Base-by-base conservation (phyloP, 2,888 invertebrate genomes). In the Tenthredo livida region DNA sequence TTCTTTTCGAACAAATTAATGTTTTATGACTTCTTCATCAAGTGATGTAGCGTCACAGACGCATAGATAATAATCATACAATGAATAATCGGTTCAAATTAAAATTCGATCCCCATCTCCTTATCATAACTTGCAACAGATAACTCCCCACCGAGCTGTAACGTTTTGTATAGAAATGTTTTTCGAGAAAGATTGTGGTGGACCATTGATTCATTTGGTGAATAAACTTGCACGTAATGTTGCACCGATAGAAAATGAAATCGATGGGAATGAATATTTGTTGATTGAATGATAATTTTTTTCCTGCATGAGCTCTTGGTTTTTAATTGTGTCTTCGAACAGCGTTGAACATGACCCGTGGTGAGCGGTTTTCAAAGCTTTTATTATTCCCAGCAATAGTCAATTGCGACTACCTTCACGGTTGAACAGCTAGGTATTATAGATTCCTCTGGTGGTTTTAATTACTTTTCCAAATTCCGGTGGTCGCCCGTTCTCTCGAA, bases 381-480 rank as follows among this genome's bases (percentile, higher is more conserved):
- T 43, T 25, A 73, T 43, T 40, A 25, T 43, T 43, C 21, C 6
- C 21, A 77, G 17, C 33, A 50, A 29, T 47, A 15, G n/a, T 15
- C 25, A 33, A 50, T 33, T 54, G 29, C 77, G 33, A 47, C 29
- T n/a, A 50, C 33, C 15, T 50, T 17, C 12, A 25, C 25, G 25
- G 75, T 72, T 67, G 67, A 67, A 33, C 67, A 67, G 33, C 5
- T 73, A 50, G 33, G 9, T 77, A 50, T 77, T 77, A 77, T 77
- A 77, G 47, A 17, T 54, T 77, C 77, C 54, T 50, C 54, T 10
- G 21, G 33, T 77, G 77, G 77, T 50, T 77, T 77, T 77, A 77
- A 77, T 77, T 77, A 77, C 77, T 77, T 77, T 77, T 77, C 17
- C 29, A 77, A 77, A 77, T 77, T 50, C 54, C 77, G 50, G 17